These are phyloP conservation scores for Thamnaconus septentrionalis DNA, from an alignment of 2,113 vertebrate species.

Conservation along the genomic window DNA sequence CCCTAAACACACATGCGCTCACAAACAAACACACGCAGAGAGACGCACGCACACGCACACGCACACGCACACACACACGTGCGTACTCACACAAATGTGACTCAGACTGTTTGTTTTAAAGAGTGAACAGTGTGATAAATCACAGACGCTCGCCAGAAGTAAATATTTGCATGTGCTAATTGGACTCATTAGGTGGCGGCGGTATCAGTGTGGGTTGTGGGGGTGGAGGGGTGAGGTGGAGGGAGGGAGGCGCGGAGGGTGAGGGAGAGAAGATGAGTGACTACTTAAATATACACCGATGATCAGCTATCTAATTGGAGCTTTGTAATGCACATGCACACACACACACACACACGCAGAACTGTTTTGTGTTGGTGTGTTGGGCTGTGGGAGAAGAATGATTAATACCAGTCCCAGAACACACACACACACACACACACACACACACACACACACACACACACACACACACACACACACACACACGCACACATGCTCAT, in stretches of 20 bases:
- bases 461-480: conserved; percentile 5
- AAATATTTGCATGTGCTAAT: conserved; percentile 80
- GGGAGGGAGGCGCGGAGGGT: conserved; percentile 16
- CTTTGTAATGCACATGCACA: conserved; percentile 55
- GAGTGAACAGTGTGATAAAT: conserved; percentile 68
- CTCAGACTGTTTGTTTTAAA: conserved; percentile 60
- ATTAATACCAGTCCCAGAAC: conserved; percentile 63
- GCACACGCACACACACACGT: conserved; percentile 5
- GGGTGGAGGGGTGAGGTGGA: conserved; percentile 40
- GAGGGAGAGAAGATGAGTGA: conserved; percentile 46
- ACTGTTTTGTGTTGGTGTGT: conserved; percentile 35
- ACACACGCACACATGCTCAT: background rate
- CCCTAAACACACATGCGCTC: background rate
- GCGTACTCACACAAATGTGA: conserved; percentile 23
- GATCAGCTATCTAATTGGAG: conserved; percentile 70
- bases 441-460: background rate
- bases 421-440: background rate
- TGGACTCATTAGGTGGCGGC: conserved; percentile 73
- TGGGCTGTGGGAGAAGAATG: conserved; percentile 47
- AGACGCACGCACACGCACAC: conserved; percentile 13
- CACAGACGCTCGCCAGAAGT: conserved; percentile 64
- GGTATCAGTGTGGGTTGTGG: conserved; percentile 42
- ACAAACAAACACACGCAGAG: conserved; percentile 1
- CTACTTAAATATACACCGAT: conserved; percentile 60
- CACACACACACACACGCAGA: conserved; percentile 12